Evolutionary conservation across 2,113 vertebrate genomes (phyloP).

Genomic region (Psittacula cyanocephala): DNA sequence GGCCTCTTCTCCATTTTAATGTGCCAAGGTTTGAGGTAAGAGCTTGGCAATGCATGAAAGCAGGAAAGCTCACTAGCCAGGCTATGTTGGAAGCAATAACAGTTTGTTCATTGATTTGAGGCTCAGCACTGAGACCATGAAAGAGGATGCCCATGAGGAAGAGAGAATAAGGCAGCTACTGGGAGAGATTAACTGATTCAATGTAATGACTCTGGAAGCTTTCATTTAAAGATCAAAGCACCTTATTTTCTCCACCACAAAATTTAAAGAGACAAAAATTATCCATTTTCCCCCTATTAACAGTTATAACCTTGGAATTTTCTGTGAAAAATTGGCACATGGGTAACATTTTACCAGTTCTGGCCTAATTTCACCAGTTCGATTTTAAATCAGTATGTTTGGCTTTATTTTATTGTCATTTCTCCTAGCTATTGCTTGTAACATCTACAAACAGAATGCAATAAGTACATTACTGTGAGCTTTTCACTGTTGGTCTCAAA

Average conservation of each 20-base stretch:
- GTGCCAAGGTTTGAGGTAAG: conserved; percentile 57
- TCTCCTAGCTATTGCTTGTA: neutral
- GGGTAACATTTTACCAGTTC: neutral
- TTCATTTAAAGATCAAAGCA: conserved; percentile 69
- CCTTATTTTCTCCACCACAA: conserved; percentile 63
- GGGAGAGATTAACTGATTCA: conserved; percentile 68
- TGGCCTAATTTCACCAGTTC: neutral
- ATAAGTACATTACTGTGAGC: conserved; percentile 21
- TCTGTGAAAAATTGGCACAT: neutral
- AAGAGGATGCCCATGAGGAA: conserved; percentile 64
- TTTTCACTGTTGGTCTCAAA: conserved; percentile 39
- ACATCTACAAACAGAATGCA: conserved; percentile 1
- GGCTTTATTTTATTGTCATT: conserved; percentile 31
- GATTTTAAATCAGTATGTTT: conserved; percentile 7
- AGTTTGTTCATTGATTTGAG: conserved; percentile 71
- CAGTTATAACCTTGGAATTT: conserved; percentile 46
- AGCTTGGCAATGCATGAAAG: conserved; percentile 66
- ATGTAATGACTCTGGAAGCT: conserved; percentile 65
- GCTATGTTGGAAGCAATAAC: conserved; percentile 41
- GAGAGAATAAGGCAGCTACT: conserved; percentile 63
- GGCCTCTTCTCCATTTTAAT: neutral
- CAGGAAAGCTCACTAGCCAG: conserved; percentile 46
- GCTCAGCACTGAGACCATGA: conserved; percentile 59
- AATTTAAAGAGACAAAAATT: conserved; percentile 67
- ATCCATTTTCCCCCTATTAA: conserved; percentile 46